Evolutionary conservation across 2,888 invertebrate genomes (phyloP).

Genomic region (Brachyopa scutellaris): DNA sequence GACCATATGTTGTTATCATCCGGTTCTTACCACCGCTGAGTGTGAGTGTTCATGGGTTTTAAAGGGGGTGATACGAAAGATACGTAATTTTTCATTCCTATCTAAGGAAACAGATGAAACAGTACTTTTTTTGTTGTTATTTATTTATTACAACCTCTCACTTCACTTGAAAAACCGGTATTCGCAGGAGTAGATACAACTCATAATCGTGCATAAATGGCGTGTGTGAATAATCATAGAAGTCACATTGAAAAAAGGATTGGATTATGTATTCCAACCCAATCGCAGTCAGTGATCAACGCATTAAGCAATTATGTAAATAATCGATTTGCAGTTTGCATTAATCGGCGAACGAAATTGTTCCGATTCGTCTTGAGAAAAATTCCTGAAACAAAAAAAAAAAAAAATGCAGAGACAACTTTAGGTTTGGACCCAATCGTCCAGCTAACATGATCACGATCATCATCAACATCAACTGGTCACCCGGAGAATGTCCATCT

Average conservation of each 20-base stretch:
- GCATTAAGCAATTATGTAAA: conserved; percentile 68
- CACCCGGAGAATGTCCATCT: conserved; percentile 66
- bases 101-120: conserved; percentile 34
- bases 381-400: neutral
- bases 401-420: conserved; percentile 43
- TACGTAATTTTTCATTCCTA: conserved; percentile 28
- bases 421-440: conserved; percentile 43
- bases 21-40: conserved; percentile 25
- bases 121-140: conserved; percentile 12
- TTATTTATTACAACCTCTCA: neutral
- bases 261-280: too few species aligned
- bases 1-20: conserved; percentile 48
- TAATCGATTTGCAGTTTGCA: conserved; percentile 66
- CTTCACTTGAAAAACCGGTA: conserved; percentile 13
- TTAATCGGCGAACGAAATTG: conserved; percentile 45
- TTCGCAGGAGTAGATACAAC: neutral
- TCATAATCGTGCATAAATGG: conserved; percentile 25
- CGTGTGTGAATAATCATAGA: conserved; percentile 31
- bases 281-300: conserved; percentile 11
- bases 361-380: neutral
- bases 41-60: too few species aligned
- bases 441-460: conserved; percentile 69
- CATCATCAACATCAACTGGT: conserved; percentile 67
- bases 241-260: conserved; percentile 13
- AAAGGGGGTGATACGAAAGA: conserved; percentile 59